A percentile compares a stretch with the other conserved stretches of the same genome.
These are phyloP conservation scores for Lissocephala sabroskyi DNA, from an alignment of 2,888 invertebrate genomes.

Conservation along the genomic window DNA sequence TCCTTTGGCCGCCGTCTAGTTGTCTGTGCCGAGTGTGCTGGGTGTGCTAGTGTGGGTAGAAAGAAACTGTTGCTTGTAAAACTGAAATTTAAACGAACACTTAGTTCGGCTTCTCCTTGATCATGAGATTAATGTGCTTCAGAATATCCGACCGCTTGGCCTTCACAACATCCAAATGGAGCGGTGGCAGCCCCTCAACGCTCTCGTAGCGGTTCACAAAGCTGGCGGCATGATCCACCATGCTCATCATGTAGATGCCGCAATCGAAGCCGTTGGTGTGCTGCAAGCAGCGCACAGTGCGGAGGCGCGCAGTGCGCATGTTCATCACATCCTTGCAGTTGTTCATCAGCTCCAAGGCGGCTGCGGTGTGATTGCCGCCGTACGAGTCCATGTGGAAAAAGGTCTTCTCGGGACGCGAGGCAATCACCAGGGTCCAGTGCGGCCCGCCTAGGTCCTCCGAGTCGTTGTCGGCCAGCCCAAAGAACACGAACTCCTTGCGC, in stretches of 20 bases:
- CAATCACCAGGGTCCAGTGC: constrained; percentile 93
- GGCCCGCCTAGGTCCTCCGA: constrained; percentile 83
- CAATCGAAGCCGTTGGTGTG: constrained; percentile 93
- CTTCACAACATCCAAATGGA: constrained; percentile 74
- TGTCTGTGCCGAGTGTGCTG: no score
- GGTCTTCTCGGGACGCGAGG: constrained; percentile 80
- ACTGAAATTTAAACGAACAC: no score
- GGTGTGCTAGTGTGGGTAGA: no score
- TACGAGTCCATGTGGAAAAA: constrained; percentile 89
- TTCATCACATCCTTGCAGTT: constrained; percentile 72
- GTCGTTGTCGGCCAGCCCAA: constrained; percentile 89
- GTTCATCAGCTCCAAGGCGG: constrained; percentile 78
- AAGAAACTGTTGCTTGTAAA: no score
- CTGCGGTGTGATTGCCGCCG: constrained; percentile 77
- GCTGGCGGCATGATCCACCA: constrained; percentile 77
- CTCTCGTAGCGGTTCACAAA: constrained; percentile 66
- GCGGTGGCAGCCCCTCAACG: constrained; percentile 54
- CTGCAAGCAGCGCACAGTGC: constrained; percentile 77
- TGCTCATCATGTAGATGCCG: constrained; percentile 89
- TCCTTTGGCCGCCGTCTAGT: no score
- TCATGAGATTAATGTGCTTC: constrained; percentile 75
- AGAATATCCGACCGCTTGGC: constrained; percentile 78
- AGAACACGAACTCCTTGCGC: constrained; percentile 82
- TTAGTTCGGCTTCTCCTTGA: no score
- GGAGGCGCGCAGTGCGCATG: constrained; percentile 71